A percentile compares a stretch with the other conserved stretches of the same genome.
Evolutionary conservation across 2,888 invertebrate genomes (phyloP).

Genomic region (Pemphredon lugubris): DNA sequence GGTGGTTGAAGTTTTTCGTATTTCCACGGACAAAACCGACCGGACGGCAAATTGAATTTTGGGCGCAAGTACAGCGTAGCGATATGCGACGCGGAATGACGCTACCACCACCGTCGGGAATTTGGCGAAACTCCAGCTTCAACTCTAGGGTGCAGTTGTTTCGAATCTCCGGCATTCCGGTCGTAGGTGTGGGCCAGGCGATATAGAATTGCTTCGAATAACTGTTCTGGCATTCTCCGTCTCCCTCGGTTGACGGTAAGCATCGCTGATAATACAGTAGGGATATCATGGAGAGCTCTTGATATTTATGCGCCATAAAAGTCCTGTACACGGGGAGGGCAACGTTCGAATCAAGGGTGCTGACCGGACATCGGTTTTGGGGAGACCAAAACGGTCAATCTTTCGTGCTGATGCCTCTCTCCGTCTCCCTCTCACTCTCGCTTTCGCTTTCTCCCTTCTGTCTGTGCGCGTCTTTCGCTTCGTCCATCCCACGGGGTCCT

Average conservation of each 20-base stretch:
- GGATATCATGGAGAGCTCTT: conserved; percentile 78
- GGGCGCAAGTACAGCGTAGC: conserved; percentile 24
- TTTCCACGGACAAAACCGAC: conserved; percentile 33
- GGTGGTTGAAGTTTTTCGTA: conserved; percentile 35
- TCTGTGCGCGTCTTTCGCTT: conserved; percentile 40
- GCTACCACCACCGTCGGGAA: conserved; percentile 25
- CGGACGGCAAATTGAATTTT: conserved; percentile 62
- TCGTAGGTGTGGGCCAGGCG: conserved; percentile 51
- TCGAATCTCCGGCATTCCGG: conserved; percentile 35
- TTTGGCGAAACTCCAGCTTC: conserved; percentile 71
- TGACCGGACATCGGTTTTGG: conserved; percentile 77
- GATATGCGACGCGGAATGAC: not conserved
- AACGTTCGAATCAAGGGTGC: conserved; percentile 77
- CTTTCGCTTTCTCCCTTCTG: conserved; percentile 40
- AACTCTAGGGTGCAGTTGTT: conserved; percentile 53
- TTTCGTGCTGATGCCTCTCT: conserved; percentile 42
- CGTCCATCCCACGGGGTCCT: conserved; percentile 28
- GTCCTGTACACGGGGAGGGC: conserved; percentile 73
- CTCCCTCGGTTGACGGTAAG: conserved; percentile 56
- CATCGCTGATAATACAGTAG: conserved; percentile 79
- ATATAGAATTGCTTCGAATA: conserved; percentile 65
- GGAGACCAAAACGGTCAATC: conserved; percentile 67
- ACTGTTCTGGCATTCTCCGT: conserved; percentile 47
- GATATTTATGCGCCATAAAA: conserved; percentile 81
- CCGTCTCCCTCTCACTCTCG: conserved; percentile 43